These are phyloP conservation scores for Alentia gelatinosa DNA, from an alignment of 2,888 invertebrate species.

Conservation along the genomic window DNA sequence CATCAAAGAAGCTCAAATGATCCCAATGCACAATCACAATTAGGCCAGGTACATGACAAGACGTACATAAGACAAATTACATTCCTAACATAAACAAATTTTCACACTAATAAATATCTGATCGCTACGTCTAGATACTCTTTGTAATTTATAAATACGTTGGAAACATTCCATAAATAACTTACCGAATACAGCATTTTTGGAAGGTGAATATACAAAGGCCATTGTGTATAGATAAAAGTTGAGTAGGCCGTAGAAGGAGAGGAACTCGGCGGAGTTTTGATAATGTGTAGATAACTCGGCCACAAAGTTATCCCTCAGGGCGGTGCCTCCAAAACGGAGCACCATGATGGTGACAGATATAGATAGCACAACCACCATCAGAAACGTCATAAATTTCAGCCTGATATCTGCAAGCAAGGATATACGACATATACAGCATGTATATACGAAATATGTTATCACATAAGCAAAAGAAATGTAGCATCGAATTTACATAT, in stretches of 20 bases:
- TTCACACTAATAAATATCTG: no score
- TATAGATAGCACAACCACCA: conserved; percentile 89
- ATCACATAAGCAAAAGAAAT: background rate
- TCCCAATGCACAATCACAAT: no score
- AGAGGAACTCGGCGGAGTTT: conserved; percentile 97
- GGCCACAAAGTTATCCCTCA: conserved; percentile 96
- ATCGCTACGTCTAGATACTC: no score
- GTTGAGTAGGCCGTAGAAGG: conserved; percentile 95
- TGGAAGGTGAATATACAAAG: conserved; percentile 93
- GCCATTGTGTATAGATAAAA: conserved; percentile 96
- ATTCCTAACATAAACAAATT: no score
- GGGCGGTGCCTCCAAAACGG: conserved; percentile 92
- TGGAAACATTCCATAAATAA: conserved; percentile 62
- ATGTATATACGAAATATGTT: no score
- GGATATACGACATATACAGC: background rate
- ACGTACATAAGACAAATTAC: no score
- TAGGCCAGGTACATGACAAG: no score
- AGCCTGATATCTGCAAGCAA: conserved; percentile 89
- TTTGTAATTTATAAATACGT: no score
- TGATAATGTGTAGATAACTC: conserved; percentile 92
- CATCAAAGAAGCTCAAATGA: no score
- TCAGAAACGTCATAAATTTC: conserved; percentile 93
- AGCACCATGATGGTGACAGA: conserved; percentile 88
- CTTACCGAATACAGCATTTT: conserved; percentile 90
- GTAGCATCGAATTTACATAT: background rate